These are phyloP conservation scores for Paracanthobrama guichenoti DNA, from an alignment of 2,113 vertebrate species.

Conservation along the genomic window DNA sequence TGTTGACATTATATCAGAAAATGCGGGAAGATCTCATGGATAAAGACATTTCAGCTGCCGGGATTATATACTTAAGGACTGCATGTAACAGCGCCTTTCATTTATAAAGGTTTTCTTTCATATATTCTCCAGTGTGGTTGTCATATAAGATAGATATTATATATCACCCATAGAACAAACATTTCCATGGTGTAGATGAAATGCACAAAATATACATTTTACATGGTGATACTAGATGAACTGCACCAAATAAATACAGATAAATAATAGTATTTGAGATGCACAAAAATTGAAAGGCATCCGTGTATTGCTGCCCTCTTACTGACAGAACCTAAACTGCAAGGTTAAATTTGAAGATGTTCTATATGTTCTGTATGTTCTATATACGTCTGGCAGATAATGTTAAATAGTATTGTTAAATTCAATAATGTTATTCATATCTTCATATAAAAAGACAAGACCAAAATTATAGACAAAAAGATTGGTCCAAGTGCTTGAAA, in stretches of 20 bases:
- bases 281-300: not conserved
- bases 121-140: constrained; percentile 2
- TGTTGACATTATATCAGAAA: constrained; percentile 53
- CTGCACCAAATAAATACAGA: not conserved
- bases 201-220: not conserved
- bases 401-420: not conserved
- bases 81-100: constrained; percentile 2
- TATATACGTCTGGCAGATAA: not conserved
- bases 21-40: constrained; percentile 45
- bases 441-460: not conserved
- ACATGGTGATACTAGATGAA: not conserved
- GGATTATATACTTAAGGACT: constrained; percentile 24
- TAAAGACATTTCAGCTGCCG: constrained; percentile 48
- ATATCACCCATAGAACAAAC: not conserved
- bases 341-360: not conserved
- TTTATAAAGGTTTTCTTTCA: not conserved
- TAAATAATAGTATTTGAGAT: constrained; percentile 22
- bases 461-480: not conserved
- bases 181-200: not conserved
- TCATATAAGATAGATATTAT: constrained; percentile 13
- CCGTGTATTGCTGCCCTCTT: constrained; percentile 77
- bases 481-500: not conserved
- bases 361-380: too few species aligned
- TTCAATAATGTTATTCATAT: not conserved
- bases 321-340: constrained; percentile 56